A percentile compares a stretch with the other conserved stretches of the same genome.
phyloP scores from a whole-genome alignment of 2,797 vertebrate genomes.

The Mormyrus proboscirostris region DNA sequence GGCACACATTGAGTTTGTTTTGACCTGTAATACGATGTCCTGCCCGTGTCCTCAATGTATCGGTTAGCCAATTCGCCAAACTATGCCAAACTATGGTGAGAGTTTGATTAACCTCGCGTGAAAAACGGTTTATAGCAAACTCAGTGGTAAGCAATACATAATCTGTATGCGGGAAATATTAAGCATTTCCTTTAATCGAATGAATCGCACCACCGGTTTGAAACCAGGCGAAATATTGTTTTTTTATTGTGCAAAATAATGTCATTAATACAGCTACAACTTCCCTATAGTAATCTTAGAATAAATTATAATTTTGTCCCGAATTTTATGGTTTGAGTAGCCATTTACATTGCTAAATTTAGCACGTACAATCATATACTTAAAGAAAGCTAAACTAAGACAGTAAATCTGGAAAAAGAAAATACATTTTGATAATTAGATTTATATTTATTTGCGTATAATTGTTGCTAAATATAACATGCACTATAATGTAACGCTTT shows the following conservation, averaged over 20 bases:
- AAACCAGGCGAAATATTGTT: background rate
- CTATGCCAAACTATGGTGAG: slow-evolving; percentile 11
- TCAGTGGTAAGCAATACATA: background rate
- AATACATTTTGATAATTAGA: background rate
- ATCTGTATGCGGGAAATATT: background rate
- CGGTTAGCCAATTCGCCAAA: background rate
- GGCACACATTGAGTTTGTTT: background rate
- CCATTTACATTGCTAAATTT: background rate
- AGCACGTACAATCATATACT: background rate
- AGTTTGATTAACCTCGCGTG: slow-evolving; percentile 5
- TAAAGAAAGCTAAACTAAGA: background rate
- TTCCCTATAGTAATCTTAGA: background rate
- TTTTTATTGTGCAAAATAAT: background rate
- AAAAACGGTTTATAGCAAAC: slow-evolving; percentile 8
- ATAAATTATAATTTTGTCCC: background rate
- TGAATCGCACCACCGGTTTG: background rate
- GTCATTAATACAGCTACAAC: background rate
- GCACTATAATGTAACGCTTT: background rate
- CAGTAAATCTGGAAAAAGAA: background rate
- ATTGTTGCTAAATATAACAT: background rate
- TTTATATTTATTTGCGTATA: background rate
- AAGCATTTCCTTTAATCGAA: background rate
- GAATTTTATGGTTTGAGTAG: background rate
- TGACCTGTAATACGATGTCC: slow-evolving; percentile 6
- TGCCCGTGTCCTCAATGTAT: background rate